A percentile compares a stretch with the other conserved stretches of the same genome.
Evolutionary conservation across 2,113 vertebrate species (phyloP).

Genomic region (Bufo gargarizans): DNA sequence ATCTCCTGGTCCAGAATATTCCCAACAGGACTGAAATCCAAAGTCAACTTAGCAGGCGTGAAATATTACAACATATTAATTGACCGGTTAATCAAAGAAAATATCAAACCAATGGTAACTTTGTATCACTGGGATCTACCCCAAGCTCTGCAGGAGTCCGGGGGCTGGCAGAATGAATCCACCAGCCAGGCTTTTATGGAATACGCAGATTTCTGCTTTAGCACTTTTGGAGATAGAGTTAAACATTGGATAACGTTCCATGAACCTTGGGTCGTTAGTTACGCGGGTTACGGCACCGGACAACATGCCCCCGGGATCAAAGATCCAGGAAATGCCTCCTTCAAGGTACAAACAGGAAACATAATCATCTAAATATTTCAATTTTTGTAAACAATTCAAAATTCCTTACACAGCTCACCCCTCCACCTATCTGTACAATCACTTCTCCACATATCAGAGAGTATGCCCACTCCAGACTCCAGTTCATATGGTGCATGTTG

Average conservation of each 20-base stretch:
- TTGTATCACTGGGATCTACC: constrained; percentile 95
- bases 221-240: constrained; percentile 85
- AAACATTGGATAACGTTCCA: constrained; percentile 94
- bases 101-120: constrained; percentile 83
- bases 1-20: constrained; percentile 93
- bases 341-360: constrained; percentile 74
- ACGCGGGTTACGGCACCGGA: constrained; percentile 88
- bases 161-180: constrained; percentile 86
- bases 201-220: constrained; percentile 90
- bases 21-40: constrained; percentile 71
- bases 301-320: constrained; percentile 82
- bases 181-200: constrained; percentile 81
- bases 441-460: no score
- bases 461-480: no score
- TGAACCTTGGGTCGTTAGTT: constrained; percentile 91
- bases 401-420: no score
- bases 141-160: constrained; percentile 81
- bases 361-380: background rate
- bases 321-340: constrained; percentile 82
- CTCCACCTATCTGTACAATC: no score
- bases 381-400: background rate
- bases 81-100: constrained; percentile 75
- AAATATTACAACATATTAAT: constrained; percentile 86
- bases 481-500: no score
- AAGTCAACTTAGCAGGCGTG: constrained; percentile 71